Evolutionary conservation across 2,888 invertebrate genomes (phyloP).

Genomic region (Zygogramma bicolorata): DNA sequence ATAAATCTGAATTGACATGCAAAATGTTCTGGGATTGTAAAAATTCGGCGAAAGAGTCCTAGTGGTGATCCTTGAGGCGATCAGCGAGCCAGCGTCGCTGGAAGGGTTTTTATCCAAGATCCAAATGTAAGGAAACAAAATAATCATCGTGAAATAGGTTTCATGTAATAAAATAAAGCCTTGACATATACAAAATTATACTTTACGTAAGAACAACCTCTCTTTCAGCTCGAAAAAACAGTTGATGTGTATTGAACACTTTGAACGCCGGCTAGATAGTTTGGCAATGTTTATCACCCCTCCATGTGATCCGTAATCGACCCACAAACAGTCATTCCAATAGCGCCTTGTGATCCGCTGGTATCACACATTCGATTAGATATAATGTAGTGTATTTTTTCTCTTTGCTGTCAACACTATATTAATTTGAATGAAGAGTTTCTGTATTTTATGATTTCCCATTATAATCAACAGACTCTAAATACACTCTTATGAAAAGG

Average conservation of each 20-base stretch:
- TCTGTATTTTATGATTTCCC: no score
- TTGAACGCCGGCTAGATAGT: no score
- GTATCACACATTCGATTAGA: no score
- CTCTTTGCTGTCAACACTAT: no score
- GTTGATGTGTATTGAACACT: slow-evolving; percentile 49
- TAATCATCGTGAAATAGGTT: slow-evolving; percentile 49
- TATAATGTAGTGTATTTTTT: no score
- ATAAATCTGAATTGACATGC: slow-evolving; percentile 39
- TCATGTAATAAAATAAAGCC: slow-evolving; percentile 36
- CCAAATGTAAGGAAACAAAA: slow-evolving; percentile 53
- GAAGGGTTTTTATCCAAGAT: slow-evolving; percentile 52
- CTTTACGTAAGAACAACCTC: slow-evolving; percentile 17
- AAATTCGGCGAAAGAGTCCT: slow-evolving; percentile 43
- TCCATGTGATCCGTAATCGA: no score
- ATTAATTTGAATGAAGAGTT: no score
- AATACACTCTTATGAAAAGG: no score
- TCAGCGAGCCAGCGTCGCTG: slow-evolving; percentile 57
- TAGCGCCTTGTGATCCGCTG: no score
- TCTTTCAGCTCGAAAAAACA: slow-evolving; percentile 36
- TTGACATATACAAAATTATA: slow-evolving; percentile 34
- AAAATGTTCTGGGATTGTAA: slow-evolving; percentile 47
- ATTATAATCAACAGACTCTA: no score
- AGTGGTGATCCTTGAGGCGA: slow-evolving; percentile 37
- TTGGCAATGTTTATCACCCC: no score
- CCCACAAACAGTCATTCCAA: no score